Base-by-base conservation (phyloP, 2,888 invertebrate genomes). In the Onthophagus sagittarius region DNA sequence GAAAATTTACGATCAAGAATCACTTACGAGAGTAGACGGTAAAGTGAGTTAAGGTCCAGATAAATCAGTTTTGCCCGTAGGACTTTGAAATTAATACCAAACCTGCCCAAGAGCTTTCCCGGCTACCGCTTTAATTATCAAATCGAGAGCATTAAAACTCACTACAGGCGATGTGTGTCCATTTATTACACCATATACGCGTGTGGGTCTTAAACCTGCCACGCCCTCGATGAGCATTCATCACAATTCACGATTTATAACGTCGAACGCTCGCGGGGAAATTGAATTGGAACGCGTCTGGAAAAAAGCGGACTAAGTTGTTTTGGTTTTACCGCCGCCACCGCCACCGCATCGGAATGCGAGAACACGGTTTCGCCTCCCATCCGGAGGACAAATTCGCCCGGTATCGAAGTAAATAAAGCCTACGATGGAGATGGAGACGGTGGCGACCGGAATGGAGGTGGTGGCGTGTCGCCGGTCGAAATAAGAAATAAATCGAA, bases 61-160 rank as follows among this genome's bases (percentile, higher is more conserved):
- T 83, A 82, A 81, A 82, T 82, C 82, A 82, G 78, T 70, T 75
- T 77, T 77, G 53, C 64, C 76, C 80, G 80, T 81, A 79, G 82
- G 81, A 78, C 23, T 80, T 81, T 77, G 78, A 81, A 81, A 82
- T 83, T 81, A 82, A 82, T 82, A 80, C 79, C 72, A 74, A 78
- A 67, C 15, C 23, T n/a, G 23, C 64, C 15, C 64, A 67, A 75
- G 81, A 81, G 81, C 82, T 78, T 77, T 79, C 77, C 74, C 74
- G 78, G 23, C 81, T 80, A 79, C 80, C 75, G 77, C 77, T 78
- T 81, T 81, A 81, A 81, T 83, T 80, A 81, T 81, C 81, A 81
- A 83, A 83, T 82, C 81, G 39, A 53, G 39, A 53, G 39, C 39
- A 53, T 53, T 53, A 53, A 53, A 53, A 53, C 39, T 81, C 80